These are phyloP conservation scores for Parus major DNA, from an alignment of 2,113 vertebrate species.

Conservation along the genomic window DNA sequence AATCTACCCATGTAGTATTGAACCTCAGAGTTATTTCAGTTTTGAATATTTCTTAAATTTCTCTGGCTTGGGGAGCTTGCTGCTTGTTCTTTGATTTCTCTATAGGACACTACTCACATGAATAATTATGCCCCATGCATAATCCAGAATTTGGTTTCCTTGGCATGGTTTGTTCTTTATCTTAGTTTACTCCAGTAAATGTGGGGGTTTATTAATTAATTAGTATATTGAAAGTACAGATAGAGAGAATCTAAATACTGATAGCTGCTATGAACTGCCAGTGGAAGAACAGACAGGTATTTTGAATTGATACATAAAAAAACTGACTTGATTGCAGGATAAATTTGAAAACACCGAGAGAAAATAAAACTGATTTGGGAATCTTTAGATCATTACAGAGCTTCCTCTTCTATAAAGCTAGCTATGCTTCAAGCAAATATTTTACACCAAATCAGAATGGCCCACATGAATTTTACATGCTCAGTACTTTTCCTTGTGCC, in stretches of 20 bases:
- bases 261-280: background rate
- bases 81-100: background rate
- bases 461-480: rapidly evolving
- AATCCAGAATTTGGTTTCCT: background rate
- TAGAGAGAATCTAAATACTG: background rate
- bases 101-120: background rate
- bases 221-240: background rate
- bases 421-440: background rate
- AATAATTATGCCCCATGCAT: background rate
- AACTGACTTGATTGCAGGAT: background rate
- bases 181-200: background rate
- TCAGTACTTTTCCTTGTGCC: background rate
- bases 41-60: background rate
- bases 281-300: background rate
- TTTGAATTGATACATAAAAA: background rate
- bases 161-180: background rate
- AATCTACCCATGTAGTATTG: background rate
- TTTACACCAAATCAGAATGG: background rate
- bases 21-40: background rate
- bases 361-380: background rate
- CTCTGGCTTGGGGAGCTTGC: rapidly evolving
- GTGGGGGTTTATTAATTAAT: background rate
- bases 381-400: background rate
- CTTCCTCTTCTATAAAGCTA: background rate
- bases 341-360: background rate